phyloP scores from a whole-genome alignment of 2,797 vertebrate species.

The Fistularia tabacaria region DNA sequence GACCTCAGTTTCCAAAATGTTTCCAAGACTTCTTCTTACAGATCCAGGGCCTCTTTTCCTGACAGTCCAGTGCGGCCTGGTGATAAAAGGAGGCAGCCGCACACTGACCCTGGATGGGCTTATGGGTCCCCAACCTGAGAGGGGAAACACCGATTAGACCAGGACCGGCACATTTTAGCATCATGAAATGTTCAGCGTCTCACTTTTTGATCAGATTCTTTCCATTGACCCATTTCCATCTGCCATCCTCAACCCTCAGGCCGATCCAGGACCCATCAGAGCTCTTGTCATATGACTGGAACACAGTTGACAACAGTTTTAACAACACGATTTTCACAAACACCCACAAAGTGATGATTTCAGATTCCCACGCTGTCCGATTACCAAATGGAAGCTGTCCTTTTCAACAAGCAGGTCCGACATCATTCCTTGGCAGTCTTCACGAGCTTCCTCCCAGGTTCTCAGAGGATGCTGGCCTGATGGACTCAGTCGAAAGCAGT shows the following conservation, averaged over 20 bases:
- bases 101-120: neutral
- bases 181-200: neutral
- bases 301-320: neutral
- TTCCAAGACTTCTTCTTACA: slow-evolving; percentile 34
- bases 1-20: slow-evolving; percentile 11
- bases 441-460: slow-evolving; percentile 37
- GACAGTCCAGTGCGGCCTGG: rapidly evolving
- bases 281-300: slow-evolving; percentile 20
- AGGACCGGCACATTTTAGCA: no score
- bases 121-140: slow-evolving; percentile 28
- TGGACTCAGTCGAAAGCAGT: slow-evolving; percentile 28
- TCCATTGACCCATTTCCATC: slow-evolving; percentile 54
- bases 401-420: slow-evolving; percentile 34
- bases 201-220: slow-evolving; percentile 10
- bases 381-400: slow-evolving; percentile 11
- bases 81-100: rapidly evolving
- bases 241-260: slow-evolving; percentile 12
- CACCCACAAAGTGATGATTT: neutral
- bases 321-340: neutral
- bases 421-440: slow-evolving; percentile 13
- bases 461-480: rapidly evolving
- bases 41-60: neutral
- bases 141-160: neutral
- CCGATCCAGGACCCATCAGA: slow-evolving; percentile 49
- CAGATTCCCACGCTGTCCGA: neutral